Base-by-base conservation (phyloP, 2,888 invertebrate species). In the Agriopis leucophaearia region DNA sequence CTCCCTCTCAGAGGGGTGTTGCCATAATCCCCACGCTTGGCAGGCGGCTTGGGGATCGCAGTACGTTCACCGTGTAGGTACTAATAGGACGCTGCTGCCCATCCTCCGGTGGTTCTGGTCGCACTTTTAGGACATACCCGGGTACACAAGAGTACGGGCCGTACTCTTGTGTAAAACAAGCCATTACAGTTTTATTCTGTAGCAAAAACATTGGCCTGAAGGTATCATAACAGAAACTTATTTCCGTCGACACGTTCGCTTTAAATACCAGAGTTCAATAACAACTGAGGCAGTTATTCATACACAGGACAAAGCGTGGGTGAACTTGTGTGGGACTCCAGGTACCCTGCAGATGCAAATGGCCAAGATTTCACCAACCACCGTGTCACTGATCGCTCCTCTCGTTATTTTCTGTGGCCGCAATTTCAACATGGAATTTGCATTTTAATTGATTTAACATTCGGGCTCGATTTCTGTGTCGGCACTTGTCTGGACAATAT, bases 371-470 rank as follows among this genome's bases (percentile, higher is more conserved):
- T 88, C 87, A 82, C 86, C 79, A 74, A 73, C 75, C 67, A 72
- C 27, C 27, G 27, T 27, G 69, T 74, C 72, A 69, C 73, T 77
- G 75, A 74, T 74, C 77, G 51, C 80, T 78, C 80, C 78, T 85
- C 84, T 84, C 83, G 47, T 66, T 44, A 59, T 63, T 47, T 81
- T 81, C 80, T 82, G 78, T 75, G 77, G 81, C 78, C 79, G 82
- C 82, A 81, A 81, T 85, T 86, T 83, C 84, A 85, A 86, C 85
- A 78, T 78, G 73, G 72, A 75, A 85, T 86, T 88, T 84, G 81
- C 84, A 85, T 88, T 85, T 87, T 86, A 84, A 88, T 87, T 87
- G 80, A 79, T 81, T 82, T 80, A 82, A 79, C 73, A 78, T 77
- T 78, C 78, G 74, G 74, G 74, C 79, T 76, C 69, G 69, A 74